Percentiles rank a stretch among this genome's conserved stretches.
phyloP scores from a whole-genome alignment of 2,797 vertebrate genomes.

The Pipistrellus nathusii region DNA sequence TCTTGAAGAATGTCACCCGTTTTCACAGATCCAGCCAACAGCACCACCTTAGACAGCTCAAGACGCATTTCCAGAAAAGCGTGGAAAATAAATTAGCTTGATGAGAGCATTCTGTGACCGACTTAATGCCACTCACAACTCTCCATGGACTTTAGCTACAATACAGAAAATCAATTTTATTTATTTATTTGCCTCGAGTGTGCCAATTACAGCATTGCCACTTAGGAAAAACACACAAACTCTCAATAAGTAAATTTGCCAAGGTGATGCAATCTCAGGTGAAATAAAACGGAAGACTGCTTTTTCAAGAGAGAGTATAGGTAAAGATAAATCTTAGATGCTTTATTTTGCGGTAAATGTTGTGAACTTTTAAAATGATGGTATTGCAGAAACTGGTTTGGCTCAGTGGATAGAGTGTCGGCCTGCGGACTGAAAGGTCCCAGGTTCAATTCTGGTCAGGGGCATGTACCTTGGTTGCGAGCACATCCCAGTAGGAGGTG shows the following conservation, averaged over 20 bases:
- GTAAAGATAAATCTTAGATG: background rate
- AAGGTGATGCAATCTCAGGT: slow-evolving; percentile 19
- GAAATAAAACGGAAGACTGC: slow-evolving; percentile 11
- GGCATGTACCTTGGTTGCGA: no score
- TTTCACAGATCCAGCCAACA: slow-evolving; percentile 8
- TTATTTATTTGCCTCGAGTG: slow-evolving; percentile 49
- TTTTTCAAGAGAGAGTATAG: background rate
- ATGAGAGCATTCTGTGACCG: background rate
- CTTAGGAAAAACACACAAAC: slow-evolving; percentile 20
- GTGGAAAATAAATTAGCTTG: slow-evolving; percentile 26
- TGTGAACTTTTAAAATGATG: background rate
- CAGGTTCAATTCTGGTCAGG: no score
- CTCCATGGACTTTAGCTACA: background rate
- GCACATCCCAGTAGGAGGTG: no score
- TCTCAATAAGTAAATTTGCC: slow-evolving; percentile 52
- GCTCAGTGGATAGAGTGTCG: no score
- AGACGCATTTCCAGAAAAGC: slow-evolving; percentile 54
- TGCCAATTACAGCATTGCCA: background rate
- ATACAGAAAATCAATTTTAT: slow-evolving; percentile 57
- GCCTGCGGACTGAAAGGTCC: no score
- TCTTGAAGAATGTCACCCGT: slow-evolving; percentile 65
- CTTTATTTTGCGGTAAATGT: background rate
- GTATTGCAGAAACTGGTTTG: background rate
- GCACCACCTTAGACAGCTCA: slow-evolving; percentile 19
- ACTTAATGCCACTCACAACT: background rate